phyloP scores from a whole-genome alignment of 1,140 invertebrate genomes.

The Cyphomyrmex costatus region DNA sequence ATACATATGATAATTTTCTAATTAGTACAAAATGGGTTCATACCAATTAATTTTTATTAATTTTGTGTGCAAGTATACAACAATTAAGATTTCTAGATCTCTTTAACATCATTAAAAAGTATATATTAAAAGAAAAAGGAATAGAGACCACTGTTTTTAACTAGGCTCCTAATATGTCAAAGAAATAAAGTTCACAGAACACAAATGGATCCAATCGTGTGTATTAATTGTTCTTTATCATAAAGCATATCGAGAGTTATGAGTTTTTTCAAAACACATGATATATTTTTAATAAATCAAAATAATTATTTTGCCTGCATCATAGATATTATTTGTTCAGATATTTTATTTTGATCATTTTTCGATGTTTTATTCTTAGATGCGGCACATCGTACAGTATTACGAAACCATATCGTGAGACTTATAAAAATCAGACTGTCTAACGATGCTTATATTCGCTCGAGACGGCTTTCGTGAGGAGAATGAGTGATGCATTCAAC shows the following conservation, averaged over 20 bases:
- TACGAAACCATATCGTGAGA: neutral
- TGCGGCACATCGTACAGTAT: neutral
- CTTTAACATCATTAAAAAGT: too few species aligned
- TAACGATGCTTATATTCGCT: neutral
- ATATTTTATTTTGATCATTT: neutral
- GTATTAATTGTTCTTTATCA: neutral
- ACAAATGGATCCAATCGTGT: too few species aligned
- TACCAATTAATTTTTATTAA: too few species aligned
- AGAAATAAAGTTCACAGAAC: too few species aligned
- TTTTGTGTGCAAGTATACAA: too few species aligned
- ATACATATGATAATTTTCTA: too few species aligned
- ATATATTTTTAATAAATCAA: neutral
- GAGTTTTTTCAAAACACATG: neutral
- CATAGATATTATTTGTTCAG: neutral
- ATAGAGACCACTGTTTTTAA: too few species aligned
- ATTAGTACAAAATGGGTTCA: too few species aligned
- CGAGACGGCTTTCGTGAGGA: constrained; percentile 45
- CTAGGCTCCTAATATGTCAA: too few species aligned
- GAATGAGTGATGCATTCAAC: constrained; percentile 57
- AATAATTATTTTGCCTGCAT: neutral
- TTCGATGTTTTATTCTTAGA: neutral
- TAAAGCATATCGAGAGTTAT: neutral
- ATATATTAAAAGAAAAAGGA: too few species aligned
- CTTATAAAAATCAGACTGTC: neutral
- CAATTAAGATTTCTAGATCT: too few species aligned